These are phyloP conservation scores for Cryptotermes secundus DNA, from an alignment of 1,140 invertebrate genomes.

Conservation along the genomic window DNA sequence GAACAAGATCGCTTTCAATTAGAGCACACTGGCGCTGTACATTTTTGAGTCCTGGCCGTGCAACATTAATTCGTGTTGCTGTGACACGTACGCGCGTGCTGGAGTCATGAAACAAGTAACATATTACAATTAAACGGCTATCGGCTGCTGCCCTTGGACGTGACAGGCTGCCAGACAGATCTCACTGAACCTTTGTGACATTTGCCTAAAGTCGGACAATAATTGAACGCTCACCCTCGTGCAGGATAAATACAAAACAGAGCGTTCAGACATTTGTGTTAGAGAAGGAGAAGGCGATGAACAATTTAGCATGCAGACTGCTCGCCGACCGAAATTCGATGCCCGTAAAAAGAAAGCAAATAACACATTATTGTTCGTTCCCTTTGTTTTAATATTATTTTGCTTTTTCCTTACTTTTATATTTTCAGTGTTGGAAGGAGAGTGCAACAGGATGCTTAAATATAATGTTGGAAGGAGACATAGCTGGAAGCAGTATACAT, in stretches of 20 bases:
- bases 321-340: background rate
- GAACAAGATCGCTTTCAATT: background rate
- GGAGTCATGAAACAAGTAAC: background rate
- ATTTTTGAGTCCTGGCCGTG: background rate
- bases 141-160: background rate
- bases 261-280: background rate
- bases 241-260: background rate
- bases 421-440: too few species aligned
- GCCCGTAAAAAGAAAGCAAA: background rate
- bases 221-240: too few species aligned
- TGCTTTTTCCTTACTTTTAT: background rate
- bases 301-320: constrained; percentile 4
- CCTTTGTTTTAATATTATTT: background rate
- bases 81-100: background rate
- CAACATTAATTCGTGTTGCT: background rate
- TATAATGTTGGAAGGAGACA: too few species aligned
- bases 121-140: background rate
- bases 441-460: too few species aligned
- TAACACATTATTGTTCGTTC: background rate
- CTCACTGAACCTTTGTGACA: background rate
- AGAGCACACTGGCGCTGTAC: background rate
- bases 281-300: background rate
- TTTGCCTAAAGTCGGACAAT: background rate
- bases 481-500: too few species aligned
- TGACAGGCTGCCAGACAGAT: background rate